Conservation (phyloP, 2,797 vertebrate genomes). For the Ctenosaura bakeri region DNA sequence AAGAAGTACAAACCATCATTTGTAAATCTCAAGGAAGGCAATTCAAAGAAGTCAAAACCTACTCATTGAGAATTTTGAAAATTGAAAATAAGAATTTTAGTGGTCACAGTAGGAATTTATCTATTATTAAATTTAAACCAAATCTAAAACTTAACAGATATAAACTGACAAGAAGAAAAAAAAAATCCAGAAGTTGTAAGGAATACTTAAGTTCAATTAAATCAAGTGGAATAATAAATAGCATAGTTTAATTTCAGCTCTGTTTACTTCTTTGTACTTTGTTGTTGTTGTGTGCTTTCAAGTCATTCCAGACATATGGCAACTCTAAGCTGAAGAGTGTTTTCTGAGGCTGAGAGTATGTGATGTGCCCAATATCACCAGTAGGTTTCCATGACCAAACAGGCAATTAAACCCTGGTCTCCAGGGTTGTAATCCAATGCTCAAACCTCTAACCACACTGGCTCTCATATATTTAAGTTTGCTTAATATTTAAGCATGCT, state of each 20-base stretch:
- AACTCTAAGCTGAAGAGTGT: too few relatives aligned
- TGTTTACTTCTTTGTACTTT: not conserved
- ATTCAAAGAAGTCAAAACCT: not conserved
- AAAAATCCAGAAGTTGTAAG: not conserved
- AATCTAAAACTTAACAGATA: not conserved
- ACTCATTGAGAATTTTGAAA: not conserved
- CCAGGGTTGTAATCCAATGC: too few relatives aligned
- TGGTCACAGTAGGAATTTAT: not conserved
- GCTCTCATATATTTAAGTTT: too few relatives aligned
- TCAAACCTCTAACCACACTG: too few relatives aligned
- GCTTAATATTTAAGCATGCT: too few relatives aligned
- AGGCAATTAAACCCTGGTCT: too few relatives aligned
- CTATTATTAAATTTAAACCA: not conserved
- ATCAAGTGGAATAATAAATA: not conserved
- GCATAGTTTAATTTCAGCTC: not conserved
- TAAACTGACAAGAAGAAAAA: not conserved
- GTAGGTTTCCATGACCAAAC: too few relatives aligned
- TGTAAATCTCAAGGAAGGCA: not conserved
- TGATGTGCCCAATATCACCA: too few relatives aligned
- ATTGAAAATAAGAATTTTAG: not conserved
- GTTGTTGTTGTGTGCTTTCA: too few relatives aligned
- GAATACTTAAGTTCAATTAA: not conserved
- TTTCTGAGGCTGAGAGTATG: too few relatives aligned
- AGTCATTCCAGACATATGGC: too few relatives aligned
- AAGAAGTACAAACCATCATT: not conserved